Base-by-base conservation (phyloP, 2,888 invertebrate genomes). In the Tillus elongatus region DNA sequence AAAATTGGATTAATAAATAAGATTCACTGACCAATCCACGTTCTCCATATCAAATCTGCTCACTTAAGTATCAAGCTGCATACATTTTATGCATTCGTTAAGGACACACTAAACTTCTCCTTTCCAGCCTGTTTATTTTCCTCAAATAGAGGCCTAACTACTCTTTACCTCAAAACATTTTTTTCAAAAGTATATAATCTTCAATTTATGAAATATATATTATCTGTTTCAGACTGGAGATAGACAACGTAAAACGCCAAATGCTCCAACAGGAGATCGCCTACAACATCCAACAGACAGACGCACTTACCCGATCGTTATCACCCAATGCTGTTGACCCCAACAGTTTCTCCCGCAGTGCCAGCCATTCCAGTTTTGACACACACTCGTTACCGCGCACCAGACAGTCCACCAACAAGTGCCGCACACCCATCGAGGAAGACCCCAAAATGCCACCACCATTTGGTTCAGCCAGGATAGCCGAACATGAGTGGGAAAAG, bases 261-360 rank as follows among this genome's bases (percentile, higher is more conserved):
- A 79, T 91, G 75, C 69, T 86, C 43, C 90, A 90, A 58, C 78
- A 79, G 54, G 90, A 91, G 66, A 90, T 91, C 45, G 84, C 90
- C 33, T 90, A 89, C 67, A 91, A 91, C 67, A 90, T 90, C 54
- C 89, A 90, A 59, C 89, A 89, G 65, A 90, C 90, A 12, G 90
- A 90, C 66, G 90, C 90, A 3, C 68, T 91, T 19, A 90, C 90
- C 3, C 75, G 89, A 45, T 89, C 89, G 49, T 69, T 90, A 39
- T 89, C 88, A n/a, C 89, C 89, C 1, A 87, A 79, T 52, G 79
- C 77, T 34, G 76, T 70, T 8, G 75, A 75, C 53, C 70, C 72
- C 15, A 71, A 67, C 42, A 71, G 71, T 40, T 82, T 82, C 53
- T 77, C 80, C 28, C 70, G 82, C 39, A 82, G 82, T 58, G 75